Base-by-base conservation (phyloP, 2,888 invertebrate species). In the Oxycera nigricornis region DNA sequence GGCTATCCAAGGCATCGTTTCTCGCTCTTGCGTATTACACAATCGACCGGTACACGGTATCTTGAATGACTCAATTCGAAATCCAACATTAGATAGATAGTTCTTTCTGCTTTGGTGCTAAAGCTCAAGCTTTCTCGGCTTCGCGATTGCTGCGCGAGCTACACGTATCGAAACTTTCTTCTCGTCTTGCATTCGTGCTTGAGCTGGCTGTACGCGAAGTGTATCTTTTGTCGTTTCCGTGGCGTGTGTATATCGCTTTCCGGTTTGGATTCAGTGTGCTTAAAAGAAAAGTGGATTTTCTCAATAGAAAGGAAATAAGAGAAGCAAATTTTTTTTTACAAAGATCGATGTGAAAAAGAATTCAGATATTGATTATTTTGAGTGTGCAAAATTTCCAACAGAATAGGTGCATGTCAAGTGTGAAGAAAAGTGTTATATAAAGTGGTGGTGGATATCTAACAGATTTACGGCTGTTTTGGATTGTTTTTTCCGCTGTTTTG, bases 151-250 rank as follows among this genome's bases (percentile, higher is more conserved):
- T 50, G 55, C 55, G 11, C 17, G 17, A 11, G 14, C 9, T 50
- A 7, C 17, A 17, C 41, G 20, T 17, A 46, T 31, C 17, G 17
- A 50, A 50, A 68, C 22, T 6, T 67, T 67, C 67, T 17, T 50
- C 20, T 46, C 67, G 46, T 35, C 62, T 17, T 26, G 68, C 50
- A 68, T 50, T 68, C 68, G 68, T 68, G 68, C 30, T 68, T 50
- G 68, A 68, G 68, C 30, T 28, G 68, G n/a, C 50, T 26, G 20
- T n/a, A 68, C 68, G 26, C 17, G 28, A 46, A 68, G 50, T 20
- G 30, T 28, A 28, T 50, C n/a, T 46, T 24, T 68, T 50, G 68
- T 62, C 3, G 62, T 59, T 14, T 57, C 57, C 7, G 61, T 68
- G 14, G n/a, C 26, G 22, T 17, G 26, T 41, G 20, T 55, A 20